phyloP scores from a whole-genome alignment of 2,888 invertebrate species.

The Theretra japonica region DNA sequence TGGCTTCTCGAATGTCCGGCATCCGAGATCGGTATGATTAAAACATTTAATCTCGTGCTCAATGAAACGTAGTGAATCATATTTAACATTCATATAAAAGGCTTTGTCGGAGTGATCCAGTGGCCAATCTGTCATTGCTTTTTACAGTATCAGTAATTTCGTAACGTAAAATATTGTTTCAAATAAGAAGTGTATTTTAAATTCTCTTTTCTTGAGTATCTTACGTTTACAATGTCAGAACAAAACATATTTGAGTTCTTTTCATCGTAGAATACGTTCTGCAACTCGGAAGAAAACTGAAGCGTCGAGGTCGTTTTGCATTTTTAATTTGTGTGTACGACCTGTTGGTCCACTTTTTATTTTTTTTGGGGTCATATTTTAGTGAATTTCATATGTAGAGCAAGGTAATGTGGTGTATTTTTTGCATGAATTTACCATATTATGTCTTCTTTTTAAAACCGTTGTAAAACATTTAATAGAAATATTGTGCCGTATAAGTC shows the following conservation, averaged over 20 bases:
- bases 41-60: constrained; percentile 22
- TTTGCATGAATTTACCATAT: not conserved
- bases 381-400: not conserved
- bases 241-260: not conserved
- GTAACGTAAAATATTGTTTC: not conserved
- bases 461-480: too few relatives aligned
- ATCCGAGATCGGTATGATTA: constrained; percentile 13
- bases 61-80: constrained; percentile 19
- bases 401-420: not conserved
- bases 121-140: constrained; percentile 8
- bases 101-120: constrained; percentile 12
- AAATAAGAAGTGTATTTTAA: not conserved
- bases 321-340: constrained; percentile 11
- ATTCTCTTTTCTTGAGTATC: not conserved
- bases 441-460: too few relatives aligned
- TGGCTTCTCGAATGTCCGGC: constrained; percentile 17
- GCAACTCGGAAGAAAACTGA: not conserved
- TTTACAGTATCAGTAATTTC: not conserved
- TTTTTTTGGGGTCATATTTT: not conserved
- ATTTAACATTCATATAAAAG: constrained; percentile 21
- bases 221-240: constrained; percentile 1
- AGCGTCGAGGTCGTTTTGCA: not conserved
- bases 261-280: not conserved
- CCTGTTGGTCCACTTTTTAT: not conserved
- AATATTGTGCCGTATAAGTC: too few relatives aligned